Evolutionary conservation across 2,797 vertebrate genomes (phyloP).

Genomic region (Cynopterus sphinx): DNA sequence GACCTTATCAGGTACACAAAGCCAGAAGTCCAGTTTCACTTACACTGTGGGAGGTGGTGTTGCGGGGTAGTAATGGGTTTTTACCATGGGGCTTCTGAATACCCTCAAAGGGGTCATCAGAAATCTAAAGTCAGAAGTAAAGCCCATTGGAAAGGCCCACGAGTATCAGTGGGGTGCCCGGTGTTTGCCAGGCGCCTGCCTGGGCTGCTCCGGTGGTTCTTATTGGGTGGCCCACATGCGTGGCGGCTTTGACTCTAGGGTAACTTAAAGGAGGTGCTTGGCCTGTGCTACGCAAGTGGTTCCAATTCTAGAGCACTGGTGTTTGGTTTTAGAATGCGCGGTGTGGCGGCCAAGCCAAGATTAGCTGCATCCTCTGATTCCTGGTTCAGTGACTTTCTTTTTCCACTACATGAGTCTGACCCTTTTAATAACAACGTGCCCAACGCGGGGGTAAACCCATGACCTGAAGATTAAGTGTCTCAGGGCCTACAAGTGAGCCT

Average conservation of each 20-base stretch:
- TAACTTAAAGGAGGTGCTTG: constrained; percentile 36
- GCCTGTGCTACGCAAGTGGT: background rate
- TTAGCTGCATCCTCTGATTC: constrained; percentile 64
- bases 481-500: background rate
- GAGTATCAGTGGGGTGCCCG: background rate
- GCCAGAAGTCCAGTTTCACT: background rate
- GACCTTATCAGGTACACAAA: background rate
- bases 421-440: constrained; percentile 50
- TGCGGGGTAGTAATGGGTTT: background rate
- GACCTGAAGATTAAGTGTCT: constrained; percentile 68
- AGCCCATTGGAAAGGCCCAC: background rate
- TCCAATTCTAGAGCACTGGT: constrained; percentile 52
- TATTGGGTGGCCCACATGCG: background rate
- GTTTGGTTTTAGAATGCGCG: constrained; percentile 69
- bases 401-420: constrained; percentile 75
- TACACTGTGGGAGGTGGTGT: too few species aligned
- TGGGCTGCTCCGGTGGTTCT: background rate
- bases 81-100: background rate
- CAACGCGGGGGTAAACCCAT: constrained; percentile 23
- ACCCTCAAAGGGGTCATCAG: background rate
- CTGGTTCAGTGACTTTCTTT: constrained; percentile 64
- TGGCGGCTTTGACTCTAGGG: constrained; percentile 32
- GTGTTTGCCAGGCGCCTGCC: background rate
- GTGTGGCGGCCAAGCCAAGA: constrained; percentile 56
- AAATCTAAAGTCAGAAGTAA: constrained; percentile 18